These are phyloP conservation scores for Canis aureus DNA, from an alignment of 2,113 vertebrate species.

Conservation along the genomic window DNA sequence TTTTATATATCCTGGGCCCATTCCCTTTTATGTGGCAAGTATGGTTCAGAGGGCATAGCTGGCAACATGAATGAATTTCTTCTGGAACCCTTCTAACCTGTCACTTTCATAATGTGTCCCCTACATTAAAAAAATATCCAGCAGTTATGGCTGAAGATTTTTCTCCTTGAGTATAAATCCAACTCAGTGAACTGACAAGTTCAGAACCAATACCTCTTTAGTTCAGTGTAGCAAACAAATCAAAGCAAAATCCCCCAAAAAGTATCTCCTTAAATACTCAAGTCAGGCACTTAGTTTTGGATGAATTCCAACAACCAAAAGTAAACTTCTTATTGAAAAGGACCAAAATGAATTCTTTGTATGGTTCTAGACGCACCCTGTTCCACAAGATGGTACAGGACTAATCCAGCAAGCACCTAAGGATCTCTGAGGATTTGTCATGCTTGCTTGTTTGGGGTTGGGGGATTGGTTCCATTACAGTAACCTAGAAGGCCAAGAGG, in stretches of 20 bases:
- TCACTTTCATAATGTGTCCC: background rate
- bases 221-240: background rate
- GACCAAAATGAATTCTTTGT: background rate
- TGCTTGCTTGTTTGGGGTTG: background rate
- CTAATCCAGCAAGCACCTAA: background rate
- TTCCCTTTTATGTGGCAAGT: background rate
- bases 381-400: background rate
- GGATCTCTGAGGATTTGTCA: background rate
- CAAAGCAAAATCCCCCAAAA: background rate
- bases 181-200: background rate
- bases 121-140: background rate
- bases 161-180: background rate
- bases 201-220: background rate
- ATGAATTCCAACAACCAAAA: conserved; percentile 2
- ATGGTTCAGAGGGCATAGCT: background rate
- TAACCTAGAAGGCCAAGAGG: background rate
- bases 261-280: background rate
- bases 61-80: background rate
- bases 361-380: background rate
- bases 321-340: background rate
- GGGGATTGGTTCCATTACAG: background rate
- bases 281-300: background rate
- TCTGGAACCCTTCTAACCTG: background rate
- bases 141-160: background rate
- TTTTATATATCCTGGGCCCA: background rate